phyloP scores from a whole-genome alignment of 2,888 invertebrate species.

The Zygothrica quintamaculata region DNA sequence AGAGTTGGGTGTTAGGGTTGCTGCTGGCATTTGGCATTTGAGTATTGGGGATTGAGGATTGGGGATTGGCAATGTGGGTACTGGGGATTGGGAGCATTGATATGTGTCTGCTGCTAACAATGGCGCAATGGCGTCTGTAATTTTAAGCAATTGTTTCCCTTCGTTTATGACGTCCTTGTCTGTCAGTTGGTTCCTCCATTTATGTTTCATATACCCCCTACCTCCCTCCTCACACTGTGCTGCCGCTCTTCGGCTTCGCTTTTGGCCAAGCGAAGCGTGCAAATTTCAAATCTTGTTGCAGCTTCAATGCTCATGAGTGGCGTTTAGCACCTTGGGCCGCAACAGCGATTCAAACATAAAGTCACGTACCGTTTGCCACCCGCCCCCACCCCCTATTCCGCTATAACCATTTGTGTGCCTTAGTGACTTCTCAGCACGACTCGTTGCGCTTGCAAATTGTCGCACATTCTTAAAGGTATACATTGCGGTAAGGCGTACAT shows the following conservation, averaged over 20 bases:
- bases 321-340: conserved; percentile 71
- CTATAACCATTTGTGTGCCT: conserved; percentile 39
- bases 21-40: too few species aligned
- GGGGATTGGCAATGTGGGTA: neutral
- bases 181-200: conserved; percentile 23
- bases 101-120: conserved; percentile 72
- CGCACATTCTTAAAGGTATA: conserved; percentile 77
- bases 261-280: conserved; percentile 62
- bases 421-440: conserved; percentile 54
- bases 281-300: conserved; percentile 51
- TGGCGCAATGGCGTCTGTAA: conserved; percentile 78
- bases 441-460: conserved; percentile 76
- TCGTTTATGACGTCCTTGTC: conserved; percentile 51
- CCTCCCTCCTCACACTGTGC: conserved; percentile 2
- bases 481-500: conserved; percentile 14
- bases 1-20: neutral
- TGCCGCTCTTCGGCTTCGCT: too few species aligned
- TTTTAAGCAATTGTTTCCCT: conserved; percentile 77
- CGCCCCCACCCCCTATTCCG: conserved; percentile 31
- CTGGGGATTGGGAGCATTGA: conserved; percentile 3
- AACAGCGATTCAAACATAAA: conserved; percentile 74
- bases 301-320: conserved; percentile 32
- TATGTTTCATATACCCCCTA: conserved; percentile 8
- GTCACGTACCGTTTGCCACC: conserved; percentile 74
- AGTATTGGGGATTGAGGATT: neutral